Evolutionary conservation across 2,888 invertebrate species (phyloP), one percentile per base, ranked within the genome.

Genomic region (Plagodis dolabraria): DNA sequence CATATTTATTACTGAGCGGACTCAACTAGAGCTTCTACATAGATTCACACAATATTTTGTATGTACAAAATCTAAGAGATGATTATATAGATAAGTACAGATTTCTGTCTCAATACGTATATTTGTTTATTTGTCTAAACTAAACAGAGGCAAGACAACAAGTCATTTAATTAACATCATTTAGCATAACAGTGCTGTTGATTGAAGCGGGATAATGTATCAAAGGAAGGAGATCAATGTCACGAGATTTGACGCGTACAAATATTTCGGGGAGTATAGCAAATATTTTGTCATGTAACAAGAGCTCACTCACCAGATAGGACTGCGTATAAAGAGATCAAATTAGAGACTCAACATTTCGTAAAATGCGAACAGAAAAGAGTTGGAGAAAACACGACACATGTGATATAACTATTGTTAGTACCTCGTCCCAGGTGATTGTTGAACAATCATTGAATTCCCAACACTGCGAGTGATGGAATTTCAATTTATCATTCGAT

Each of bases 361-460:
- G 5, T 40, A 40, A 56, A 46, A n/a, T 22, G 35, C 33, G n/a
- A 56, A 50, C 46, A 51, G 40, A 47, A 57, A 43, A 43, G 36
- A 57, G 42, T 52, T 4, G 22, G 22, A 4, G 22, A 22, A 22
- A 22, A 22, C 22, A 22, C 22, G 22, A 22, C 22, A 22, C 4
- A 22, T 22, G 22, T 22, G 4, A 22, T 22, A 4, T 22, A 34
- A 11, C 35, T 46, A 40, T 34, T 33, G 42, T 22, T 22, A 22
- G 22, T 4, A 22, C 1, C 22, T 22, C 22, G 22, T 22, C 22
- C 22, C 22, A 22, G 22, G 22, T 22, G 22, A 22, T 22, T 22
- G 22, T 22, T 22, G 22, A 22, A 22, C 22, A 22, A 2, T 22
- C 22, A 22, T 22, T 22, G 22, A 22, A 22, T 22, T 22, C 22